Base-by-base conservation (phyloP, 2,113 vertebrate genomes). In the Australoheros scitulus region DNA sequence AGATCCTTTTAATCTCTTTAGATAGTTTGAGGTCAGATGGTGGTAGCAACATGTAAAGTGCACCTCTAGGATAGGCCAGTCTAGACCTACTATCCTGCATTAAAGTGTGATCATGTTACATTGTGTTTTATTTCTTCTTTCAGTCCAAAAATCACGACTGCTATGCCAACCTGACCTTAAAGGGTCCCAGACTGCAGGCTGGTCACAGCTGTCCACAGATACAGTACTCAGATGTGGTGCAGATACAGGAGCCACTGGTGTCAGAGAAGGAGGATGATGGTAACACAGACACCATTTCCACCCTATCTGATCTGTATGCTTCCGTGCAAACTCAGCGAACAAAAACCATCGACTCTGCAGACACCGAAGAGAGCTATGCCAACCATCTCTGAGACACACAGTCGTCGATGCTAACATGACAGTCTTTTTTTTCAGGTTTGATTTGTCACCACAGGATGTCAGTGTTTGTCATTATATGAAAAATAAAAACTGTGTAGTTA, bases 151-250 rank as follows among this genome's bases (percentile, higher is more conserved):
- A 26, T 26, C 90, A 93, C 78, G 95, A 95, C 61, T 95, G 93
- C 59, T 96, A 96, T 18, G 94, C 95, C 64, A 96, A 96, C 88
- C 84, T 96, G 86, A 87, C 86, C 34, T 92, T 95, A 79, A 96
- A 94, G 84, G 65, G 91, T 61, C 93, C 94, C 14, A 88, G 92
- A 68, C 20, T 18, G 2, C 61, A 85, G 34, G 83, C 93, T 2
- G 93, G 86, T 18, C 81, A 87, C 26, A 87, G 77, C 82, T 93
- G 88, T 61, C 81, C 93, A 7, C 79, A 88, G 80, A 88, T 91
- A 24, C 90, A 94, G 58, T 94, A 93, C 78, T 93, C 94, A 3
- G 92, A 91, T 9, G 89, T 89, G 15, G 24, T 87, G 76, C 60
- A 82, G 4, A 13, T 89, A 29, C 85, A 87, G 22, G 80, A 76